Conservation (phyloP, 1,140 invertebrate species). For the Trachymyrmex cornetzi region DNA sequence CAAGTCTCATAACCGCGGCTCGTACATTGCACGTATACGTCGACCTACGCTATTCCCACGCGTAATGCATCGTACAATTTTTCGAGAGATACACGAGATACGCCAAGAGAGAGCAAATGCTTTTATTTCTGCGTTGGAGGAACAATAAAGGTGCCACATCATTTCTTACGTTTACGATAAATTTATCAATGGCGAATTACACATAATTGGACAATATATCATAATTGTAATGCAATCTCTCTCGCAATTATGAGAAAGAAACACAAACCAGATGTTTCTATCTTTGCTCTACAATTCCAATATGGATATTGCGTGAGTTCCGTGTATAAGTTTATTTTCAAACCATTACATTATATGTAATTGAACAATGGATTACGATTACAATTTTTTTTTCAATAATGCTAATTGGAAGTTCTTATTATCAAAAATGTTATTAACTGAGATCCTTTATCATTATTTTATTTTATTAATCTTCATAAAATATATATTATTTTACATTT, state of each 20-base stretch:
- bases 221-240: background rate
- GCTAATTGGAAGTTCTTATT: background rate
- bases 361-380: background rate
- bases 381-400: background rate
- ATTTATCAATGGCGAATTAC: slow-evolving; percentile 18
- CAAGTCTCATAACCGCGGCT: slow-evolving; percentile 53
- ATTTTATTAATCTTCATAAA: background rate
- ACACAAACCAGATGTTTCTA: background rate
- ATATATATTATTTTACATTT: background rate
- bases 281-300: slow-evolving; percentile 5
- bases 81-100: slow-evolving; percentile 52
- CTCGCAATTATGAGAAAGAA: background rate
- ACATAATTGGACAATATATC: slow-evolving; percentile 13
- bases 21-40: slow-evolving; percentile 14
- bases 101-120: background rate
- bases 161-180: background rate
- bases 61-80: slow-evolving; percentile 58
- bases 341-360: background rate
- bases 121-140: slow-evolving; percentile 6
- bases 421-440: background rate
- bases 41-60: slow-evolving; percentile 32
- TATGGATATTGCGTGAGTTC: background rate
- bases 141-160: background rate
- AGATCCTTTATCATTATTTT: background rate
- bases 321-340: background rate